phyloP scores from a whole-genome alignment of 1,140 invertebrate species.

The Copidosoma floridanum region DNA sequence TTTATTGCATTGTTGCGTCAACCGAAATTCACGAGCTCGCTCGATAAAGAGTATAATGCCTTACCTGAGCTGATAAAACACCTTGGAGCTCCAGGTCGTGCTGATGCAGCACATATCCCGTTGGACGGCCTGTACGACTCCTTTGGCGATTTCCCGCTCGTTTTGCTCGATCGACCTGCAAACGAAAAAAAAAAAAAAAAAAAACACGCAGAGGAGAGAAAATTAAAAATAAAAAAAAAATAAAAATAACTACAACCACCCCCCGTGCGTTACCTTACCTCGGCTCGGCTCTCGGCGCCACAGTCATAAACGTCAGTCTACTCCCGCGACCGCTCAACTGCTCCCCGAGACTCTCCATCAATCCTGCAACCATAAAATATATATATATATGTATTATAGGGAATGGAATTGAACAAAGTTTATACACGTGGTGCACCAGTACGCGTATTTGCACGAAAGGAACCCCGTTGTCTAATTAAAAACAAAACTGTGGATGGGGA shows the following conservation, averaged over 20 bases:
- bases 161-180: slow-evolving; percentile 29
- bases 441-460: too few relatives aligned
- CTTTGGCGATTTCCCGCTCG: slow-evolving; percentile 41
- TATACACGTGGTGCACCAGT: too few relatives aligned
- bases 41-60: too few relatives aligned
- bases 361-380: too few relatives aligned
- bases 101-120: slow-evolving; percentile 39
- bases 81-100: slow-evolving; percentile 37
- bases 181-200: slow-evolving; percentile 10
- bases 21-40: too few relatives aligned
- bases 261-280: too few relatives aligned
- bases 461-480: too few relatives aligned
- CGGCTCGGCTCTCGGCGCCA: slow-evolving; percentile 39
- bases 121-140: slow-evolving; percentile 43
- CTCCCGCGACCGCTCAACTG: slow-evolving; percentile 35
- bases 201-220: neutral
- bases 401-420: too few relatives aligned
- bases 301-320: slow-evolving; percentile 43
- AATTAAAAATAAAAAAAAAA: slow-evolving; percentile 3
- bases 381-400: neutral
- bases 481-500: neutral
- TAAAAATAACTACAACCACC: neutral
- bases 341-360: slow-evolving; percentile 46
- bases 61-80: slow-evolving; percentile 43
- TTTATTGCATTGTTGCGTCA: too few relatives aligned